Evolutionary conservation across 2,888 invertebrate genomes (phyloP).

Genomic region (Oxystoma pomonae): DNA sequence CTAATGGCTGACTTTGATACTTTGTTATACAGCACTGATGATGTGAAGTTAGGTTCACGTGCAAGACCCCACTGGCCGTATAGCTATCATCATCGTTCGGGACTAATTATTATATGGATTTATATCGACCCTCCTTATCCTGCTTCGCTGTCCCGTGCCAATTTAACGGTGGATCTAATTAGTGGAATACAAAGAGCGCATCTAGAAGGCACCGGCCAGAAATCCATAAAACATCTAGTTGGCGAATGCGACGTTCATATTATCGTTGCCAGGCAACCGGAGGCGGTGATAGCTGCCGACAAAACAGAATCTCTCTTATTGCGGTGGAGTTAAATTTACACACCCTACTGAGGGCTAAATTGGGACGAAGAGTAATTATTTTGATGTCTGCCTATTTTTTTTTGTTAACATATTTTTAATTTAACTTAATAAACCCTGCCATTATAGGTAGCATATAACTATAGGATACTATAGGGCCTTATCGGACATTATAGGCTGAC

Average conservation of each 20-base stretch:
- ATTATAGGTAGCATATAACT: no score
- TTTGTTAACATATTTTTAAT: neutral
- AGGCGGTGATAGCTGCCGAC: slow-evolving; percentile 30
- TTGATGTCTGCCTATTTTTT: neutral
- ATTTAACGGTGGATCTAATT: slow-evolving; percentile 16
- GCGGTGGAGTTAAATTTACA: slow-evolving; percentile 23
- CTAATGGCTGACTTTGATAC: no score
- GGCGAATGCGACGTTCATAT: slow-evolving; percentile 31
- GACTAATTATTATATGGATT: no score
- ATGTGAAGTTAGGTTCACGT: no score
- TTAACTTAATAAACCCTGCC: neutral
- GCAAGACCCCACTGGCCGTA: no score
- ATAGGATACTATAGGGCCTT: no score
- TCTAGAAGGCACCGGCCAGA: slow-evolving; percentile 32
- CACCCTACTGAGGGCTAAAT: neutral
- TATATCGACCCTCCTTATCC: no score
- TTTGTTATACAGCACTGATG: no score
- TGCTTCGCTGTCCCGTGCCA: neutral
- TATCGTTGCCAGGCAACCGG: slow-evolving; percentile 33
- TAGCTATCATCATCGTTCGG: no score
- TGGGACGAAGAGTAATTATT: neutral
- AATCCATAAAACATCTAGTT: slow-evolving; percentile 42
- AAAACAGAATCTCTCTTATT: slow-evolving; percentile 36
- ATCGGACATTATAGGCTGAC: no score
- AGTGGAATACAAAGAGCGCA: slow-evolving; percentile 23